Evolutionary conservation across 2,797 vertebrate species (phyloP).

Genomic region (Danio aesculapii): DNA sequence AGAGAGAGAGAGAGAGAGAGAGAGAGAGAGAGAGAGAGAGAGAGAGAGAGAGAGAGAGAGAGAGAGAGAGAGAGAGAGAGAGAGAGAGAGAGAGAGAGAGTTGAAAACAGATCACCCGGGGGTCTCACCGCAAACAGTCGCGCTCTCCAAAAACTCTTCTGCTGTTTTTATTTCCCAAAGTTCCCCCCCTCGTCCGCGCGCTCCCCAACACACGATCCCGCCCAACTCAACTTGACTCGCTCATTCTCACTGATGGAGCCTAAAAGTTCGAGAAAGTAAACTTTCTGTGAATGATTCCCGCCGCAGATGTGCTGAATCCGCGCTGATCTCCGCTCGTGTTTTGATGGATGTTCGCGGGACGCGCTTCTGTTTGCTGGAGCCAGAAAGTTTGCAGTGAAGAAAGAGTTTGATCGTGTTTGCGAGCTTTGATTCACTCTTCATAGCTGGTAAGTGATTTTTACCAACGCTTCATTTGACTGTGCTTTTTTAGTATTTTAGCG

Average conservation of each 20-base stretch:
- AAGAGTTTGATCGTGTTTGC: constrained; percentile 21
- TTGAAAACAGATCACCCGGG: constrained; percentile 76
- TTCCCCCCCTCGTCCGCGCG: background rate
- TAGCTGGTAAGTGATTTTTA: constrained; percentile 18
- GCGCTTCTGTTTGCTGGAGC: constrained; percentile 36
- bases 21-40: constrained; percentile 58
- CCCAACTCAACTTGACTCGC: constrained; percentile 24
- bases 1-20: constrained; percentile 54
- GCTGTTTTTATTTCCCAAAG: constrained; percentile 10
- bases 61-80: constrained; percentile 51
- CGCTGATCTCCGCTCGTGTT: constrained; percentile 12
- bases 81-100: constrained; percentile 61
- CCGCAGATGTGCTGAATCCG: background rate
- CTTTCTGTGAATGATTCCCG: constrained; percentile 61
- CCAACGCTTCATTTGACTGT: background rate
- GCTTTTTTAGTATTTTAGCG: background rate
- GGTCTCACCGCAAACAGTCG: constrained; percentile 52
- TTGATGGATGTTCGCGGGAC: constrained; percentile 53
- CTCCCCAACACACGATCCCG: background rate
- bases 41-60: constrained; percentile 57
- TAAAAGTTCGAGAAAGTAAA: constrained; percentile 66
- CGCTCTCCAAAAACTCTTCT: constrained; percentile 41
- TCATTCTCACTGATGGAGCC: constrained; percentile 63
- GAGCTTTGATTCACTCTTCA: constrained; percentile 13
- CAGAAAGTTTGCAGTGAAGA: constrained; percentile 51